These are phyloP conservation scores for Aphelenchoides avenae DNA, from an alignment of 1,140 invertebrate genomes.

Conservation along the genomic window DNA sequence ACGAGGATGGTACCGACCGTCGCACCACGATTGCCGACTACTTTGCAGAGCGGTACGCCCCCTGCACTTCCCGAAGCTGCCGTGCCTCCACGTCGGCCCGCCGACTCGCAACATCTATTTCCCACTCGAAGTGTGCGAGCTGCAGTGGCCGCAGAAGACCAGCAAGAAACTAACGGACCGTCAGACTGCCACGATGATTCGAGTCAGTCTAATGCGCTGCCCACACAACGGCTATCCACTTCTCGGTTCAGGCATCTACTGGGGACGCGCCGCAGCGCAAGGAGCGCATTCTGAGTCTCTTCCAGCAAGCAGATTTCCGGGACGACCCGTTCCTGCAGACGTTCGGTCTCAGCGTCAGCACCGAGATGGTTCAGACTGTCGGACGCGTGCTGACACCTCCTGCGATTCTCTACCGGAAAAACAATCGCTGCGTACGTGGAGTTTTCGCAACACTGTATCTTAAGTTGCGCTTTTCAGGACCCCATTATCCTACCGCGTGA, in stretches of 20 bases:
- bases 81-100: conserved; percentile 97
- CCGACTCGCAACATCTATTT: conserved; percentile 99
- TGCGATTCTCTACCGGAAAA: conserved; percentile 97
- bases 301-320: conserved; percentile 91
- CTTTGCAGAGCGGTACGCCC: conserved; percentile 93
- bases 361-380: conserved; percentile 97
- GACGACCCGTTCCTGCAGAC: conserved; percentile 97
- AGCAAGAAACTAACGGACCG: conserved; percentile 99
- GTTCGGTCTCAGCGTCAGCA: conserved; percentile 92
- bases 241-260: conserved; percentile 84
- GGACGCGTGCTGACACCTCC: conserved; percentile 92
- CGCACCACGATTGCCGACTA: conserved; percentile 90
- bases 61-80: conserved; percentile 76
- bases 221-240: conserved; percentile 39
- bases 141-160: conserved; percentile 95
- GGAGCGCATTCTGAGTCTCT: conserved; percentile 98
- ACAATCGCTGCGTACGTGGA: conserved; percentile 66
- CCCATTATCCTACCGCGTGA: conserved; percentile 93
- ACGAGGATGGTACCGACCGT: not conserved
- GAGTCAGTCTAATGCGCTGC: conserved; percentile 54
- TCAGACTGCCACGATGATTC: conserved; percentile 98
- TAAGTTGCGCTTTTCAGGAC: conserved; percentile 65
- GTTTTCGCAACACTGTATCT: conserved; percentile 40
- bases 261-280: conserved; percentile 94
- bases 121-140: conserved; percentile 96